phyloP scores from a whole-genome alignment of 2,888 invertebrate genomes.

The Trypoxylon attenuatum region DNA sequence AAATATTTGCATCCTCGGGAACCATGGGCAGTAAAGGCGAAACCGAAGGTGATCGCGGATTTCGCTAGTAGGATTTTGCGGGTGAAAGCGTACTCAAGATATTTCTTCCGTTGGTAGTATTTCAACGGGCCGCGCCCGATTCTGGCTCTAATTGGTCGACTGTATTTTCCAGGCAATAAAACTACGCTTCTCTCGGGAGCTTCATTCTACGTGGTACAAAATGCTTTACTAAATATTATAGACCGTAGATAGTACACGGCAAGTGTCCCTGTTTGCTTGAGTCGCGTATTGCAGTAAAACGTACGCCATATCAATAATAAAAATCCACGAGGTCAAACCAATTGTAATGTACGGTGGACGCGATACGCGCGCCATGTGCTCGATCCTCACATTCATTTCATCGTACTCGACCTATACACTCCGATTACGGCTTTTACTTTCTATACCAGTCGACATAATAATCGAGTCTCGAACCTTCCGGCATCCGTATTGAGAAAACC shows the following conservation, averaged over 20 bases:
- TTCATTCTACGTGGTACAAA: neutral
- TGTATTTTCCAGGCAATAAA: neutral
- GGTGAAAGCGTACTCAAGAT: neutral
- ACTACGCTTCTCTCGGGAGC: neutral
- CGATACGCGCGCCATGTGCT: slow-evolving; percentile 53
- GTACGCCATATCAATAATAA: slow-evolving; percentile 64
- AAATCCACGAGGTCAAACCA: slow-evolving; percentile 69
- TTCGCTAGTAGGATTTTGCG: neutral
- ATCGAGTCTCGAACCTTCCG: slow-evolving; percentile 40
- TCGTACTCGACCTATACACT: slow-evolving; percentile 30
- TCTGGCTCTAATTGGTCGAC: neutral
- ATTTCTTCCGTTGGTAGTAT: neutral
- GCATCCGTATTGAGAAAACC: slow-evolving; percentile 18
- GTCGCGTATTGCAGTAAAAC: neutral
- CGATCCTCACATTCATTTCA: slow-evolving; percentile 62
- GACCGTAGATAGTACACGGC: neutral
- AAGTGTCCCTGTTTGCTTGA: neutral
- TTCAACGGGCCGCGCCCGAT: neutral
- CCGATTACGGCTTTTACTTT: slow-evolving; percentile 50
- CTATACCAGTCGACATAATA: slow-evolving; percentile 36
- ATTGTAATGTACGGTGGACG: slow-evolving; percentile 60
- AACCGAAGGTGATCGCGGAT: neutral
- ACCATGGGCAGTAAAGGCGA: too few species aligned
- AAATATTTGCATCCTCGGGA: neutral
- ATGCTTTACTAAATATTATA: neutral